Percentiles rank a stretch among this genome's conserved stretches.
Conservation (phyloP, 35 echinoderm and acorn worm genomes). For the Apostichopus japonicus region DNA sequence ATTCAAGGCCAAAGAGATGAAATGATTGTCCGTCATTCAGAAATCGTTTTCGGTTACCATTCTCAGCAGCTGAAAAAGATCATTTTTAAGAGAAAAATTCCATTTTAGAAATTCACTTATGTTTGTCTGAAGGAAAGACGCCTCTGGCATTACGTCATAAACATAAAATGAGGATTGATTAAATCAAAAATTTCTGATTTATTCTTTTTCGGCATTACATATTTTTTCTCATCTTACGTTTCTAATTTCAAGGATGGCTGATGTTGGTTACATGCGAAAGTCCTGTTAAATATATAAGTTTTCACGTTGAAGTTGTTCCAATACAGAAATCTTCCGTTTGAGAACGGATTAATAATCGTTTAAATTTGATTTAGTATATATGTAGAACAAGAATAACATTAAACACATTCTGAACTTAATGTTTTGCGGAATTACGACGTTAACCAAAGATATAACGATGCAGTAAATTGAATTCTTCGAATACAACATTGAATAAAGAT, state of each 20-base stretch:
- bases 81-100: neutral
- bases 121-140: neutral
- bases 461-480: too few species aligned
- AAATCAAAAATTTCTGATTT: neutral
- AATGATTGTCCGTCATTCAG: constrained; percentile 12
- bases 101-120: constrained; percentile 4
- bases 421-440: too few species aligned
- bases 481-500: too few species aligned
- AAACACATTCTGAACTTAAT: too few species aligned
- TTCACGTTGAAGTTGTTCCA: too few species aligned
- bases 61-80: neutral
- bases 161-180: constrained; percentile 2
- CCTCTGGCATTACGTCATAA: neutral
- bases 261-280: neutral
- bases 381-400: too few species aligned
- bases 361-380: too few species aligned
- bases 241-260: neutral
- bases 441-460: too few species aligned
- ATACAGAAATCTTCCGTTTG: too few species aligned
- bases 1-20: neutral
- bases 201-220: neutral
- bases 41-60: constrained; percentile 2
- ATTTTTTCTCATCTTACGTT: neutral
- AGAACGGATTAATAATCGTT: too few species aligned
- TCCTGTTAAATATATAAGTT: too few species aligned